Evolutionary conservation across 2,888 invertebrate genomes (phyloP), one percentile per base, ranked within the genome.

Genomic region (Notocelia uddmanniana): DNA sequence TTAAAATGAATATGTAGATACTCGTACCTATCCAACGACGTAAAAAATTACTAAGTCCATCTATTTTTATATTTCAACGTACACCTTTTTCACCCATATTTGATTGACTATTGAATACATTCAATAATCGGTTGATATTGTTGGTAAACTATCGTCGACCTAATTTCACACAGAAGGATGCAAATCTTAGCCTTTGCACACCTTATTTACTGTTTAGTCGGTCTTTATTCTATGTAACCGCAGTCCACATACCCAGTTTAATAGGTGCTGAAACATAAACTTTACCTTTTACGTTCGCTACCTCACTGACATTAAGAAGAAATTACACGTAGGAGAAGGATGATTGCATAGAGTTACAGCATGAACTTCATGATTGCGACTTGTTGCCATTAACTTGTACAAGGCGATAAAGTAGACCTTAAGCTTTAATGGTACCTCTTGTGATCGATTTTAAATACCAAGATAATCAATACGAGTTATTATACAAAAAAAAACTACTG

Each of bases 241-340:
- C 23, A 55, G 26, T 55, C 0, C 26, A 26, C 26, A 55, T 6
- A 55, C 55, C 26, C 21, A 55, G 11, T n/a, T 15, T 54, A 23
- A 54, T 19, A 48, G 31, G 9, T 50, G 9, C 1, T 52, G 15
- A 52, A 63, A 10, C 50, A 63, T 62, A 62, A 18, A 48, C 19
- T 48, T 48, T 15, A 52, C 63, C 31, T 52, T 50, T 63, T 63
- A 52, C 52, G 50, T 34, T 63, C 15, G 34, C 19, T 52, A 19
- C 50, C 21, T 52, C 50, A 63, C 50, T 31, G 34, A n/a, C 50
- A 62, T 74, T 31, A 37, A 13, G 34, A 71, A 75, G 66, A 69
- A 68, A 57, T 63, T 64, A 58, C 60, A 58, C 63, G 59, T 54
- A 55, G 21, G 18, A 62, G 67, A 55, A 70, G 50, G 34, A 59